phyloP scores from a whole-genome alignment of 2,113 vertebrate genomes.

The Phoxinus phoxinus region DNA sequence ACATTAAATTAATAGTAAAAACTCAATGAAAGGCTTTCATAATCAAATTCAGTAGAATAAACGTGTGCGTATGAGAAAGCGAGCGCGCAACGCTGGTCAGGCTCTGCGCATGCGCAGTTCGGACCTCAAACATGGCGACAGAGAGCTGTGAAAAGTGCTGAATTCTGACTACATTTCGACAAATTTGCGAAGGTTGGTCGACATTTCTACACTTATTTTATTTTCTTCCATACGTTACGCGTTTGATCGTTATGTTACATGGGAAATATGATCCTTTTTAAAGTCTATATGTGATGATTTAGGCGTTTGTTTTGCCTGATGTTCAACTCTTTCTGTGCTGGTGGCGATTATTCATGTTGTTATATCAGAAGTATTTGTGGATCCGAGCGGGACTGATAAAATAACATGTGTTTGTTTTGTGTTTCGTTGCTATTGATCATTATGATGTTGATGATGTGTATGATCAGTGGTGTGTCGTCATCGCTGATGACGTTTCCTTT shows the following conservation, averaged over 20 bases:
- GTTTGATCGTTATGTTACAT: neutral
- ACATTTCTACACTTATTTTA: neutral
- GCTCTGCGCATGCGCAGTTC: constrained; percentile 60
- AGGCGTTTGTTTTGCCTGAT: neutral
- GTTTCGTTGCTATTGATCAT: neutral
- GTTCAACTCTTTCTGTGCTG: neutral
- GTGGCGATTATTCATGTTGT: neutral
- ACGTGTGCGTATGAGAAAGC: neutral
- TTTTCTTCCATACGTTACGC: neutral
- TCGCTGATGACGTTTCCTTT: constrained; percentile 26
- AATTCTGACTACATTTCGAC: constrained; percentile 57
- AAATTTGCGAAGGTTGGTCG: constrained; percentile 59
- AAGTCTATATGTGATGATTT: neutral
- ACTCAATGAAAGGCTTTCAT: neutral
- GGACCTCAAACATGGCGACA: constrained; percentile 64
- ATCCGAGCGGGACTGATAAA: neutral
- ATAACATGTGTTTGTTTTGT: neutral
- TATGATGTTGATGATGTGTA: constrained; percentile 25
- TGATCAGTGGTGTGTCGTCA: constrained; percentile 33
- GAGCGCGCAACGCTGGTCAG: neutral
- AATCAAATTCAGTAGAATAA: neutral
- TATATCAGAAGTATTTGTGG: neutral
- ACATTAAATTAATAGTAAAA: neutral
- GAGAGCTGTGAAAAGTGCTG: constrained; percentile 59
- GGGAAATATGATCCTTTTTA: neutral